Conservation (phyloP, 1,140 invertebrate species). For the Andricus grossulariae region DNA sequence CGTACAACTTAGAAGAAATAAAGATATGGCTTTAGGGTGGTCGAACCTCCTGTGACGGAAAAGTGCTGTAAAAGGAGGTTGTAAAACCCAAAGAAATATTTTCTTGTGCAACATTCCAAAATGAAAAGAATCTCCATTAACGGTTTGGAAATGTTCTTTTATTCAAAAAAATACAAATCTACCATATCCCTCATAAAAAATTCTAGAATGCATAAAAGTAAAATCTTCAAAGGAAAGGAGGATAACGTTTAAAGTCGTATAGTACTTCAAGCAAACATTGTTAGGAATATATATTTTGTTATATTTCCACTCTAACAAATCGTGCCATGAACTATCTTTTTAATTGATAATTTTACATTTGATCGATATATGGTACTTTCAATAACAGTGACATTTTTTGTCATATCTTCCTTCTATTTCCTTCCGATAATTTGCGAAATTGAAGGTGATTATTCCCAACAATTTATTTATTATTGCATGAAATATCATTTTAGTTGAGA, state of each 20-base stretch:
- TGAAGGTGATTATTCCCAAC: slow-evolving; percentile 42
- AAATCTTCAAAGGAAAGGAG: too few species aligned
- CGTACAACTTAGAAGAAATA: slow-evolving; percentile 8
- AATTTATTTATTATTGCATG: slow-evolving; percentile 51
- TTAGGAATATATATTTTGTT: too few species aligned
- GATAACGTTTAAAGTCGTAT: too few species aligned
- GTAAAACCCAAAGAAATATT: slow-evolving; percentile 10
- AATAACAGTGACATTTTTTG: background rate
- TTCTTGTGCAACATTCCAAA: background rate
- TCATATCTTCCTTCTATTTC: background rate
- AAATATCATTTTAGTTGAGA: slow-evolving; percentile 40
- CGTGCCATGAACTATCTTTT: too few species aligned
- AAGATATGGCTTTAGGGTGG: slow-evolving; percentile 17
- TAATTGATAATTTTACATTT: too few species aligned
- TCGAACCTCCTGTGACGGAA: background rate
- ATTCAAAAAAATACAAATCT: background rate
- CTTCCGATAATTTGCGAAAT: slow-evolving; percentile 4
- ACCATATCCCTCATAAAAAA: background rate
- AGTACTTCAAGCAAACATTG: too few species aligned
- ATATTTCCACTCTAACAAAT: too few species aligned
- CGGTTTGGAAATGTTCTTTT: background rate
- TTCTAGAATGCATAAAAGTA: background rate
- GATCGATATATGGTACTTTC: too few species aligned
- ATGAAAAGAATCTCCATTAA: slow-evolving; percentile 6
- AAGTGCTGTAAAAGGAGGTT: slow-evolving; percentile 17